Evolutionary conservation across 2,888 invertebrate genomes (phyloP), one percentile per base, ranked within the genome.

Genomic region (Synergus gifuensis): DNA sequence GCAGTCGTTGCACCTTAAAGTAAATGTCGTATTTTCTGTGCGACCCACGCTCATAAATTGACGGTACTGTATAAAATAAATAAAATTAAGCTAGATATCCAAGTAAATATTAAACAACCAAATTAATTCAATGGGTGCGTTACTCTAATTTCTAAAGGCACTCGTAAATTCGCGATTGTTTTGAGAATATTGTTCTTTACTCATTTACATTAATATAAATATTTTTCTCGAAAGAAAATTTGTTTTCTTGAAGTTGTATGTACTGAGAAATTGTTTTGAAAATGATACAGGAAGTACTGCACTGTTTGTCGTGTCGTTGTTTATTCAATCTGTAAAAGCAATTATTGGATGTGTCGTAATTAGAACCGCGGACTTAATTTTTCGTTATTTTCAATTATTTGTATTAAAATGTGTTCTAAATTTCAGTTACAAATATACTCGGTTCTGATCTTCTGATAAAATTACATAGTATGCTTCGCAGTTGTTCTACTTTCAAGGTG

Each of bases 401-500:
- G n/a, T 54, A 54, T n/a, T n/a, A 2, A 9, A 64, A 9, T 44
- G 11, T 44, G 58, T 58, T 58, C 8, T 18, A 4, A 58, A 18
- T 44, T 44, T 44, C 11, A 8, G 11, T 58, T 58, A 18, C 9
- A 58, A 58, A 11, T 54, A 16, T 22, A 73, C n/a, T 54, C 54
- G 73, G 54, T 54, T 73, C 73, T 73, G 54, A 73, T 54, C 40
- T 54, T 73, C 73, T 73, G 54, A 73, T 54, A 73, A 73, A 73
- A 40, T 73, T n/a, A 73, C 54, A 16, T 49, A 1, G 54, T 73
- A 54, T 49, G 54, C 73, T 73, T 73, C 36, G 73, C 36, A 73
- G n/a, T 73, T 73, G 40, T 73, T 73, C 73, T 54, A 54, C n/a
- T 36, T 73, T 49, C 9, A 49, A 40, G 16, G 54, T 40, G 73